Evolutionary conservation across 2,888 invertebrate species (phyloP).

Genomic region (Lingula anatina): DNA sequence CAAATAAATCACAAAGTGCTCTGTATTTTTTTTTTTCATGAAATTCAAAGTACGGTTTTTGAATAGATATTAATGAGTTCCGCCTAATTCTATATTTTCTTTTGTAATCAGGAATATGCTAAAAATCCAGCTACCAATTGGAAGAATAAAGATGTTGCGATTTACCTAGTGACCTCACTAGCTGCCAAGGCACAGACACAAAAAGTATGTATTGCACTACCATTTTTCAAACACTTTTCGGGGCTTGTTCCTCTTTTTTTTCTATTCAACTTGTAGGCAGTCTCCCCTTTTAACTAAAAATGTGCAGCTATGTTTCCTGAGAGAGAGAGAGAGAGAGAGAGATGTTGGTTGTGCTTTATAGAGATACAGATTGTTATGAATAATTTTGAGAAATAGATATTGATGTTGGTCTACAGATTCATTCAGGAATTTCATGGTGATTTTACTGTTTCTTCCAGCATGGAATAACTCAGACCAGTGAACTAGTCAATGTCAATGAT

Average conservation of each 20-base stretch:
- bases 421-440: too few relatives aligned
- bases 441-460: constrained; percentile 57
- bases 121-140: constrained; percentile 74
- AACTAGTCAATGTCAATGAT: constrained; percentile 81
- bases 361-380: too few relatives aligned
- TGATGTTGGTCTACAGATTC: too few relatives aligned
- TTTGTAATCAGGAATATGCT: constrained; percentile 69
- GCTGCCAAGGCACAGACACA: constrained; percentile 68
- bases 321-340: too few relatives aligned
- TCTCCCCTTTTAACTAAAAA: background rate
- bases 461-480: constrained; percentile 86
- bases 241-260: background rate
- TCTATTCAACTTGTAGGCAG: background rate
- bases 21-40: too few relatives aligned
- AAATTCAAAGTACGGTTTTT: background rate
- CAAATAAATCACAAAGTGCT: too few relatives aligned
- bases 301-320: background rate
- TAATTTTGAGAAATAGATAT: too few relatives aligned
- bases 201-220: constrained; percentile 18
- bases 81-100: too few relatives aligned
- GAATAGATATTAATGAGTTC: too few relatives aligned
- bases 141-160: constrained; percentile 92
- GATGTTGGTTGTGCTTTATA: too few relatives aligned
- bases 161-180: constrained; percentile 92
- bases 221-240: background rate